A percentile compares a stretch with the other conserved stretches of the same genome.
These are phyloP conservation scores for Schizothorax lantsangensis DNA, from an alignment of 2,797 vertebrate genomes.

Conservation along the genomic window DNA sequence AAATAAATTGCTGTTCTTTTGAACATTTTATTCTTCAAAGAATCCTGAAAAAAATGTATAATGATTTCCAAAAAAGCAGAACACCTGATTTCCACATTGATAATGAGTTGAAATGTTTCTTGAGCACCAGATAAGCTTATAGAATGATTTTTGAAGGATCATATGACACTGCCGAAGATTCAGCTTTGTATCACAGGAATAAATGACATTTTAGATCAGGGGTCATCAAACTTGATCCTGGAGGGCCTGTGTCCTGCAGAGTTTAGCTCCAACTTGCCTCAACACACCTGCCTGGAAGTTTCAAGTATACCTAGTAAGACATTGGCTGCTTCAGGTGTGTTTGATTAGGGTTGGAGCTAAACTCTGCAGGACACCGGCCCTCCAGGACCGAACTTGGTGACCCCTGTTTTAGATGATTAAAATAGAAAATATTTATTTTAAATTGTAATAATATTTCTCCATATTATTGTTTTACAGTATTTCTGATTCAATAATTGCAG, in stretches of 20 bases:
- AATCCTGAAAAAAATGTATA: not conserved
- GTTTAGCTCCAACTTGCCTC: too few relatives aligned
- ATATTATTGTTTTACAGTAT: not conserved
- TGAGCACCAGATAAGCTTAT: not conserved
- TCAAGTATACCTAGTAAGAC: too few relatives aligned
- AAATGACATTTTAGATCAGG: too few relatives aligned
- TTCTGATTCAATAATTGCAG: not conserved
- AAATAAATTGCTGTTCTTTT: not conserved
- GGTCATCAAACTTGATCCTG: too few relatives aligned
- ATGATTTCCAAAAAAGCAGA: not conserved
- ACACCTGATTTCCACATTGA: not conserved
- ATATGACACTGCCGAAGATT: not conserved
- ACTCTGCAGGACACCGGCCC: too few relatives aligned
- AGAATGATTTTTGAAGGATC: not conserved
- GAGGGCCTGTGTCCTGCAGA: too few relatives aligned
- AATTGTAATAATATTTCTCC: not conserved
- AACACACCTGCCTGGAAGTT: too few relatives aligned
- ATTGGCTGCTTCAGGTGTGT: too few relatives aligned
- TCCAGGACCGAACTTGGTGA: too few relatives aligned
- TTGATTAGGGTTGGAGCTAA: too few relatives aligned
- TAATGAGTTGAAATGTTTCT: not conserved
- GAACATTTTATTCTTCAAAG: not conserved
- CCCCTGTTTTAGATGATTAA: not conserved
- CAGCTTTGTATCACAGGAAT: not conserved
- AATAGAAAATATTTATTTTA: not conserved